Conservation (phyloP, 2,797 vertebrate species). For the Liparis tanakae region DNA sequence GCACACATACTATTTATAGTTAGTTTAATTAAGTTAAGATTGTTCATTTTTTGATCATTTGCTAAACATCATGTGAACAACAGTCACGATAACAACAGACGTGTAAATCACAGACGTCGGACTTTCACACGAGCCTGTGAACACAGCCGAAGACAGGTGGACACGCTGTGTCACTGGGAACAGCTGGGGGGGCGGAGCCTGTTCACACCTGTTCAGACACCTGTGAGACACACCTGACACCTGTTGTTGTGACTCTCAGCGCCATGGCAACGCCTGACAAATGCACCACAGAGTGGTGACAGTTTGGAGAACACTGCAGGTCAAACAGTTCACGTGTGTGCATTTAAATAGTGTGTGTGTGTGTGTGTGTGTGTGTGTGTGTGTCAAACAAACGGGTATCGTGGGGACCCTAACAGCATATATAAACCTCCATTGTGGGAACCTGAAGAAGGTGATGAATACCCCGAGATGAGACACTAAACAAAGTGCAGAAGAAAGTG, state of each 20-base stretch:
- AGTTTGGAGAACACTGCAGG: background rate
- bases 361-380: background rate
- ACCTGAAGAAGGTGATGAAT: background rate
- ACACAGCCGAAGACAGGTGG: background rate
- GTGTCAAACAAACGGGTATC: background rate
- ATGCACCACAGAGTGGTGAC: background rate
- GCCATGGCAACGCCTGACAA: conserved; percentile 6
- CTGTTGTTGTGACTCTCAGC: conserved; percentile 11
- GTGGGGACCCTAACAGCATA: background rate
- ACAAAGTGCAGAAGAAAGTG: too few species aligned
- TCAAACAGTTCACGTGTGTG: background rate
- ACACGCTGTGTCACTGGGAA: background rate
- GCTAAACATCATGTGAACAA: background rate
- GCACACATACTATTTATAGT: too few species aligned
- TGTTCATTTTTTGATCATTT: background rate
- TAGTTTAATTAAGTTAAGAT: background rate
- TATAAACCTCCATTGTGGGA: background rate
- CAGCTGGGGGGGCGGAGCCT: conserved; percentile 43
- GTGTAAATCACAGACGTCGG: background rate
- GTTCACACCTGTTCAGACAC: conserved; percentile 23
- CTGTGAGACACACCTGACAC: conserved; percentile 28
- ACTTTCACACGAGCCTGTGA: background rate
- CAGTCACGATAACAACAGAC: background rate
- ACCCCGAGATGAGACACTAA: background rate
- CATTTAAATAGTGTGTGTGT: background rate